A percentile compares a stretch with the other conserved stretches of the same genome.
phyloP scores from a whole-genome alignment of 2,888 invertebrate species.

The Lamellibrachia satsuma region DNA sequence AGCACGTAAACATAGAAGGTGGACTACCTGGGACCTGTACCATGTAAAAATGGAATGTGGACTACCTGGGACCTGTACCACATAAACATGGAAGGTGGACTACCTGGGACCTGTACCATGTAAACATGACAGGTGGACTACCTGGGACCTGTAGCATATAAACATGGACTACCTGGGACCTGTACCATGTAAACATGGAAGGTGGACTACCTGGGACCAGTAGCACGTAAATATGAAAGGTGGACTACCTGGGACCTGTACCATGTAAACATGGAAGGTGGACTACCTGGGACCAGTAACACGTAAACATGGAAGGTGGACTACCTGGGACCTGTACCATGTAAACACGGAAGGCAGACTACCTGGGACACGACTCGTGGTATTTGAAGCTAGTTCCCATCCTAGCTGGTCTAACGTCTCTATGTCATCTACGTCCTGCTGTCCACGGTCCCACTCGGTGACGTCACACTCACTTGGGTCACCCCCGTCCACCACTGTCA shows the following conservation, averaged over 20 bases:
- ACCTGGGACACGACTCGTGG: conserved; percentile 41
- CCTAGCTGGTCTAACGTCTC: conserved; percentile 56
- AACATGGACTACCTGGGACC: neutral
- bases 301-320: too few species aligned
- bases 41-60: too few species aligned
- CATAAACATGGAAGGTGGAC: neutral
- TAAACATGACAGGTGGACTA: neutral
- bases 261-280: neutral
- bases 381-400: conserved; percentile 61
- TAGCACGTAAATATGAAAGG: neutral
- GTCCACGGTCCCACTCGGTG: neutral
- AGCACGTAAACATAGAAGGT: neutral
- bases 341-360: neutral
- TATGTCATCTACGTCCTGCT: conserved; percentile 48
- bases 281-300: neutral
- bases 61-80: neutral
- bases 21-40: neutral
- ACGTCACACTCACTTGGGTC: neutral
- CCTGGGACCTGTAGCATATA: too few species aligned
- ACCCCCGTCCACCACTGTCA: neutral
- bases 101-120: neutral
- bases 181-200: neutral
- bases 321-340: neutral
- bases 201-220: too few species aligned
- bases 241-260: neutral